Evolutionary conservation across 2,888 invertebrate genomes (phyloP).

Genomic region (Drosophila niveifrons): DNA sequence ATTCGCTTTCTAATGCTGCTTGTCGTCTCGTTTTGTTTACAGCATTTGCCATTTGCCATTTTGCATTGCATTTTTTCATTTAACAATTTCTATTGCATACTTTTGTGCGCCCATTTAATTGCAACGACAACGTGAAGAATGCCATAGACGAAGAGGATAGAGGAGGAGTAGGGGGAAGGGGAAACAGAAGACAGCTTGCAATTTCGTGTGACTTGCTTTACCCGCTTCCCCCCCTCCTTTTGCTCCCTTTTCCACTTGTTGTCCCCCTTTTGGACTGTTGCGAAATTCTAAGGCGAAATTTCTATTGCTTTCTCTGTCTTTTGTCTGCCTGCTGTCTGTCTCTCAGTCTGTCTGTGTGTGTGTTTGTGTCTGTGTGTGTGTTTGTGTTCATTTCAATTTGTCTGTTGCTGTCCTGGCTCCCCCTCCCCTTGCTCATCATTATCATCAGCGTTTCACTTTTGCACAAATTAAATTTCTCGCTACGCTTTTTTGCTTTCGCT

Average conservation of each 20-base stretch:
- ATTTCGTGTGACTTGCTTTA: conserved; percentile 1
- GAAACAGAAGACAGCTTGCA: conserved; percentile 6
- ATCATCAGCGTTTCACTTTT: conserved; percentile 46
- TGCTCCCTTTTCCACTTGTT: background rate
- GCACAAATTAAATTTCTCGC: conserved; percentile 65
- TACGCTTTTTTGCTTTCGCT: conserved; percentile 43
- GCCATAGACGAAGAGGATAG: background rate
- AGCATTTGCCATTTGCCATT: conserved; percentile 31
- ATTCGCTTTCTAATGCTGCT: background rate
- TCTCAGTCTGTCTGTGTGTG: background rate
- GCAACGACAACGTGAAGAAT: conserved; percentile 48
- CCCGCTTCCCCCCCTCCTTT: no score
- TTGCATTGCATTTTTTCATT: conserved; percentile 37
- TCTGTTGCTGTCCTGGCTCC: conserved; percentile 25
- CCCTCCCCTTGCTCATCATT: conserved; percentile 22
- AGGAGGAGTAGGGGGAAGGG: background rate
- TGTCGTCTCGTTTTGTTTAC: conserved; percentile 23
- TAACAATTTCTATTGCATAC: conserved; percentile 59
- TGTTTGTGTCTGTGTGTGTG: background rate
- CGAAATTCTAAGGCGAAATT: conserved; percentile 52
- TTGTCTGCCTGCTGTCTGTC: conserved; percentile 9
- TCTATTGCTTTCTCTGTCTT: conserved; percentile 32
- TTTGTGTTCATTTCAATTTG: conserved; percentile 41
- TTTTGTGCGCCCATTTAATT: conserved; percentile 71
- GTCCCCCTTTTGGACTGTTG: conserved; percentile 41